Evolutionary conservation across 2,888 invertebrate species (phyloP), one percentile per base, ranked within the genome.

Genomic region (Oligia latruncula): DNA sequence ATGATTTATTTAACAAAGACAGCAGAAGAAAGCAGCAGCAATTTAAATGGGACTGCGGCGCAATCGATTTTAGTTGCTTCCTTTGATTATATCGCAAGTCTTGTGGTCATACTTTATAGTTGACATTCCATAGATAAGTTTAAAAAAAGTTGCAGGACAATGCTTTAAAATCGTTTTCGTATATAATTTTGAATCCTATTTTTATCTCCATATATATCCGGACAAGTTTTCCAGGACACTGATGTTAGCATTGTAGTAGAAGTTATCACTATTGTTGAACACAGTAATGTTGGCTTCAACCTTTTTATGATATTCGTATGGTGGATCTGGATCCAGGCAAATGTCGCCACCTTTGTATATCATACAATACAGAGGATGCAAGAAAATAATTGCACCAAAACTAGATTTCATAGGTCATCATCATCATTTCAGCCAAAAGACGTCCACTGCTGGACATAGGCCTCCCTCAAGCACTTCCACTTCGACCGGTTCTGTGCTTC

Each of bases 151-250:
- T 78, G 29, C 78, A 82, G 2, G 78, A 64, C 4, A 82, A 43
- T 23, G 20, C 64, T 60, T 82, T 82, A 15, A 71, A 84, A 46
- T 84, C 80, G 17, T 79, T 46, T 40, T 79, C 66, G n/a, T 55
- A 65, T 5, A 29, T n/a, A 67, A 46, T 23, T 70, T 82, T 84
- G n/a, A 46, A 72, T 60, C 82, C 82, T 1, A 35, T 84, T 73
- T 79, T 79, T 78, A 70, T 84, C 84, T 68, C 84, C 79, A 79
- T 23, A 72, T 43, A 8, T 73, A 82, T 49, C 82, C 58, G 15
- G 64, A 58, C 1, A 82, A 46, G 20, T 79, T 79, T 43, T 82
- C 67, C 35, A 78, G 84, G 0, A 82, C 79, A 9, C 43, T 78
- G 40, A 82, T 72, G 17, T 82, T 72, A 15, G 64, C 68, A 17